Evolutionary conservation across 1,140 invertebrate species (phyloP).

Genomic region (Meteorus sp.): DNA sequence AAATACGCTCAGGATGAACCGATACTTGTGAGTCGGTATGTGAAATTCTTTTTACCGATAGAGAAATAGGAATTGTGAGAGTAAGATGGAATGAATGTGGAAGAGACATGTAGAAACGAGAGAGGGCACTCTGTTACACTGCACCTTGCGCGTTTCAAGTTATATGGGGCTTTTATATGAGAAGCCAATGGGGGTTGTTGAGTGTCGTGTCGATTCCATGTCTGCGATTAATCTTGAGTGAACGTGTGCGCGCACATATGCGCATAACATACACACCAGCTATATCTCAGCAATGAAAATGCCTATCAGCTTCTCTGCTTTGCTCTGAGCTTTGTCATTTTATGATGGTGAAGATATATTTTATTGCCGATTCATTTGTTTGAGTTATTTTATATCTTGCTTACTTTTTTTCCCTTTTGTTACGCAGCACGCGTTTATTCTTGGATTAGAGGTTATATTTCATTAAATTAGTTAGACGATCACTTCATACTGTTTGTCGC

Average conservation of each 20-base stretch:
- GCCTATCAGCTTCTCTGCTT: background rate
- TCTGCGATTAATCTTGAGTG: slow-evolving; percentile 22
- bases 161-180: background rate
- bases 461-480: no score
- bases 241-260: background rate
- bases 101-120: background rate
- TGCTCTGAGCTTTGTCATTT: background rate
- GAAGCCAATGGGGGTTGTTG: slow-evolving; percentile 18
- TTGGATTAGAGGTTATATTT: no score
- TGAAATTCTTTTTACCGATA: no score
- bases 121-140: background rate
- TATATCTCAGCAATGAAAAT: background rate
- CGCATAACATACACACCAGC: no score
- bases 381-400: no score
- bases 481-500: no score
- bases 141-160: background rate
- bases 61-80: background rate
- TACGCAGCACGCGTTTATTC: no score
- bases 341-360: background rate
- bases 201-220: slow-evolving; percentile 21
- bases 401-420: no score
- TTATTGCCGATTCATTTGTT: no score
- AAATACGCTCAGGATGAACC: background rate
- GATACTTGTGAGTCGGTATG: no score
- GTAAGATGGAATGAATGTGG: background rate